Evolutionary conservation across 2,797 vertebrate species (phyloP).

Genomic region (Lemur catta): DNA sequence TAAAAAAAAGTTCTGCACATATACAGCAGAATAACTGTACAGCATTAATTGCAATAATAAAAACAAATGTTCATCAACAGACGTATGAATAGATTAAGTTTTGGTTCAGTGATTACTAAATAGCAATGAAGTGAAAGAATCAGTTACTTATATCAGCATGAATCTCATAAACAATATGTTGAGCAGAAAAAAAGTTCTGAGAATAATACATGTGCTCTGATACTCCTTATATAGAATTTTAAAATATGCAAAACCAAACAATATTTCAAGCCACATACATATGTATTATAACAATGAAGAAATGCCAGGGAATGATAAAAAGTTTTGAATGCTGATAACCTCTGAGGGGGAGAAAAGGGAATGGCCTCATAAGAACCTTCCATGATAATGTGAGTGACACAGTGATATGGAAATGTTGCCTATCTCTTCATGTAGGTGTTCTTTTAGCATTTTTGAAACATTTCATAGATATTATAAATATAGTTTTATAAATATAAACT

Average conservation of each 20-base stretch:
- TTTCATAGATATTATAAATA: background rate
- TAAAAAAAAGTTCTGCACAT: background rate
- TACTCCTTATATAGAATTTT: background rate
- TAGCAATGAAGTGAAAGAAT: conserved; percentile 23
- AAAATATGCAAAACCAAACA: conserved; percentile 44
- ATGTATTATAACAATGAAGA: conserved; percentile 24
- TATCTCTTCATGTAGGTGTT: background rate
- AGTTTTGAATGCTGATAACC: background rate
- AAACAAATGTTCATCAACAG: background rate
- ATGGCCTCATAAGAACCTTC: background rate
- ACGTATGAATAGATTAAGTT: background rate
- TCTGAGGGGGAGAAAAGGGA: background rate
- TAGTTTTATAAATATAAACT: background rate
- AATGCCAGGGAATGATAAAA: background rate
- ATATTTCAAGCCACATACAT: background rate
- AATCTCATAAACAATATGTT: conserved; percentile 21
- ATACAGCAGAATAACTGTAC: background rate
- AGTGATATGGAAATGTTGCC: background rate
- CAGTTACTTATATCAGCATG: background rate
- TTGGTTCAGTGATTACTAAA: conserved; percentile 18
- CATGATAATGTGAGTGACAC: background rate
- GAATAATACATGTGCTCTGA: background rate
- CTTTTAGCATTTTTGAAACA: background rate
- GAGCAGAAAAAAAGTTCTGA: background rate
- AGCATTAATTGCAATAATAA: background rate